Evolutionary conservation across 2,113 vertebrate species (phyloP).

Genomic region (Coryphaenoides rupestris): DNA sequence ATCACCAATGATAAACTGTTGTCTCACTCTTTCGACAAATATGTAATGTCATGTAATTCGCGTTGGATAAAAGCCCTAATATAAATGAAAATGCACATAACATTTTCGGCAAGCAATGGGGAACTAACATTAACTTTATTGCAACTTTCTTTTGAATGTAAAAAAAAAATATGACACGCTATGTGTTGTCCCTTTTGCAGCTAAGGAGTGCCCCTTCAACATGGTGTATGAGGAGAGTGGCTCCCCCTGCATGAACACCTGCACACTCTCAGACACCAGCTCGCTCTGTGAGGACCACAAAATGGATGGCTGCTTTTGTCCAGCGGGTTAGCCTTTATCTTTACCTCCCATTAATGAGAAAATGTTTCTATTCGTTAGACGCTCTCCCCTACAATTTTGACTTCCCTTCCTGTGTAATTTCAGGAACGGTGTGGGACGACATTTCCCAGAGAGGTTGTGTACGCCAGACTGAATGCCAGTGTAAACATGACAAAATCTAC

Average conservation of each 20-base stretch:
- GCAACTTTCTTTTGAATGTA: too few species aligned
- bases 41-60: too few species aligned
- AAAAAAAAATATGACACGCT: too few species aligned
- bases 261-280: slow-evolving; percentile 79
- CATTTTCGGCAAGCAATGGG: too few species aligned
- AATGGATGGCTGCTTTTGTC: slow-evolving; percentile 95
- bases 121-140: too few species aligned
- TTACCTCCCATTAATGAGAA: not conserved
- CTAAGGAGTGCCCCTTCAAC: slow-evolving; percentile 68
- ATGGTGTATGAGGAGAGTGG: too few species aligned
- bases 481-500: slow-evolving; percentile 74
- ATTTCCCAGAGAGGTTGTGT: slow-evolving; percentile 81
- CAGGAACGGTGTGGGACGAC: slow-evolving; percentile 91
- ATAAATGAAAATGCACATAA: too few species aligned
- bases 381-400: not conserved
- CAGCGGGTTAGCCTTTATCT: slow-evolving; percentile 77
- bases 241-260: slow-evolving; percentile 58
- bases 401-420: not conserved
- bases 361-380: not conserved
- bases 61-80: too few species aligned
- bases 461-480: slow-evolving; percentile 77
- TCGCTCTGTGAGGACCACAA: slow-evolving; percentile 88
- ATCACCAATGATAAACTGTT: too few species aligned
- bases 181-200: slow-evolving; percentile 56
- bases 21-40: too few species aligned